Conservation (phyloP, 2,888 invertebrate species). For the Nomada flava region DNA sequence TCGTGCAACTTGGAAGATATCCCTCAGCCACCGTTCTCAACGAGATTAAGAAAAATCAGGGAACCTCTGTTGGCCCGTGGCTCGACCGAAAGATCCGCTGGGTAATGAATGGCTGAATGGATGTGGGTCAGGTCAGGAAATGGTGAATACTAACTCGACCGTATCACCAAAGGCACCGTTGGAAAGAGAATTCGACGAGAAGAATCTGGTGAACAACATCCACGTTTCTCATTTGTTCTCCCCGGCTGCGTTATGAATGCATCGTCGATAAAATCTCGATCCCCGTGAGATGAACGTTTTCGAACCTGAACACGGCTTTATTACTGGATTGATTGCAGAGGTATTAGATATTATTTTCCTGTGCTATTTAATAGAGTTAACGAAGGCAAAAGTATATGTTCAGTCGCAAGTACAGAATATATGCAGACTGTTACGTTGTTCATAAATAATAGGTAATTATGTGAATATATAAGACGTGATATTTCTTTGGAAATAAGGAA, state of each 20-base stretch:
- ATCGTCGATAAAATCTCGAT: slow-evolving; percentile 33
- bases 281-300: not conserved
- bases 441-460: no score
- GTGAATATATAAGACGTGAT: no score
- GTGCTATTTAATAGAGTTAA: no score
- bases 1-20: not conserved
- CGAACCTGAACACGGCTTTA: not conserved
- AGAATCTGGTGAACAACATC: slow-evolving; percentile 41
- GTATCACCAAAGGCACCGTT: slow-evolving; percentile 31
- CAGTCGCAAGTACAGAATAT: no score
- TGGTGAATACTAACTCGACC: slow-evolving; percentile 47
- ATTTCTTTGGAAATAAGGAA: no score
- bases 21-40: not conserved
- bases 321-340: not conserved
- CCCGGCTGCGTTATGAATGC: slow-evolving; percentile 17
- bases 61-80: not conserved
- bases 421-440: no score
- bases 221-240: slow-evolving; percentile 48
- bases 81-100: slow-evolving; percentile 28
- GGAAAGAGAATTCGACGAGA: slow-evolving; percentile 14
- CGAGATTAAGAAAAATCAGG: slow-evolving; percentile 22
- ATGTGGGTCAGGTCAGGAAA: slow-evolving; percentile 54
- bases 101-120: slow-evolving; percentile 54
- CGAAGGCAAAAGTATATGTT: no score
- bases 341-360: no score